Evolutionary conservation across 2,797 vertebrate species (phyloP).

Genomic region (Dromococcyx pavoninus): DNA sequence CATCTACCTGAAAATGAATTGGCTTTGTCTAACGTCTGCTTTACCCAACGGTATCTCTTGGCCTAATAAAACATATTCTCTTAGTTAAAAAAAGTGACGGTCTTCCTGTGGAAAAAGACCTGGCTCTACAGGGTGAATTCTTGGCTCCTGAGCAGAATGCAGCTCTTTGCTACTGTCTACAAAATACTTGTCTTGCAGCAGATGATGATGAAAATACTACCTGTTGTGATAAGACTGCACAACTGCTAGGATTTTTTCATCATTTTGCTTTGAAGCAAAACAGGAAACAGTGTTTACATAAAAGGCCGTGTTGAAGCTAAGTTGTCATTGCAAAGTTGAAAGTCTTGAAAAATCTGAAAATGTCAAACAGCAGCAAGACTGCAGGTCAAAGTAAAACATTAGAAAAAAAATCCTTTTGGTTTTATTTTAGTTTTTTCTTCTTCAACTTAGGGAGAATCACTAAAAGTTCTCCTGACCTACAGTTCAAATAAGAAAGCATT

Average conservation of each 20-base stretch:
- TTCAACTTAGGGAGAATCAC: not conserved
- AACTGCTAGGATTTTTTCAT: slow-evolving; percentile 17
- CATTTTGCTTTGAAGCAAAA: slow-evolving; percentile 54
- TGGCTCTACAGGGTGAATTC: not conserved
- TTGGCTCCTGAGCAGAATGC: not conserved
- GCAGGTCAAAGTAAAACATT: not conserved
- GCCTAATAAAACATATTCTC: not conserved
- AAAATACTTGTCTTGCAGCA: not conserved
- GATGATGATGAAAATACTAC: not conserved
- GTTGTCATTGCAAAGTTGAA: not conserved
- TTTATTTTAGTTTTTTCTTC: not conserved
- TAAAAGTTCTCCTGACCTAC: not conserved
- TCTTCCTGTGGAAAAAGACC: not conserved
- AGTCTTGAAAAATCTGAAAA: slow-evolving; percentile 44
- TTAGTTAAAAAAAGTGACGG: not conserved
- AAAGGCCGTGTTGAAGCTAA: slow-evolving; percentile 26
- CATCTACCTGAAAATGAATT: not conserved
- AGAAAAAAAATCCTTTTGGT: not conserved
- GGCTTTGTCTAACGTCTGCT: not conserved
- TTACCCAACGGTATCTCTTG: not conserved
- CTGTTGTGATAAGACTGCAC: not conserved
- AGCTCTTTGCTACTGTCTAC: not conserved
- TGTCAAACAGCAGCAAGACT: not conserved
- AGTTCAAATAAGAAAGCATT: not conserved
- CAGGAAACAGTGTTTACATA: slow-evolving; percentile 55